Percentiles rank a stretch among this genome's conserved stretches.
Conservation (phyloP, 2,797 vertebrate species). For the Hapalemur alaotrensis region DNA sequence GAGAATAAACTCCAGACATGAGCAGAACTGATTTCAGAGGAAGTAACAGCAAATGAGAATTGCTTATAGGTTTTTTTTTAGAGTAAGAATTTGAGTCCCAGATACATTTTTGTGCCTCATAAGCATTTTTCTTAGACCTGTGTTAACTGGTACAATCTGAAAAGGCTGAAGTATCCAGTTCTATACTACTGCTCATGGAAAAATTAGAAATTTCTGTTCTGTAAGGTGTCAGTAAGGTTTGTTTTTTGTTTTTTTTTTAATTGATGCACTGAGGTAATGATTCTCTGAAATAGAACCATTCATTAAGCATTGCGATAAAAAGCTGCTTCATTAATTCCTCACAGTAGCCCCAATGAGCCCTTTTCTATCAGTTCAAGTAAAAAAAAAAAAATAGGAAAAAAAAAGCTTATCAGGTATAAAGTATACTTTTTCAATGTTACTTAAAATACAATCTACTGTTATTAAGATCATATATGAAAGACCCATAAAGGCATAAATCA, state of each 20-base stretch:
- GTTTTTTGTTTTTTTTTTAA: neutral
- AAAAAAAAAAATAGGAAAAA: neutral
- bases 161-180: neutral
- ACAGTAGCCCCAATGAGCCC: neutral
- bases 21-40: neutral
- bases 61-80: neutral
- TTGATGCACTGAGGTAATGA: neutral
- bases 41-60: neutral
- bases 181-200: neutral
- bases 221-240: neutral
- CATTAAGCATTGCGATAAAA: neutral
- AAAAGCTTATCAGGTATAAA: neutral
- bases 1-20: neutral
- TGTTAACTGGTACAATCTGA: neutral
- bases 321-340: neutral
- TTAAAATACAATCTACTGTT: neutral
- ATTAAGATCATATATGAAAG: neutral
- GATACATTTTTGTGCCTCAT: neutral
- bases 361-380: neutral
- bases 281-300: neutral
- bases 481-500: neutral
- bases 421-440: neutral
- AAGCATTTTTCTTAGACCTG: constrained; percentile 29
- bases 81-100: neutral
- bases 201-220: neutral